Conservation (phyloP, 2,888 invertebrate genomes). For the Phanerotoma sp. region DNA sequence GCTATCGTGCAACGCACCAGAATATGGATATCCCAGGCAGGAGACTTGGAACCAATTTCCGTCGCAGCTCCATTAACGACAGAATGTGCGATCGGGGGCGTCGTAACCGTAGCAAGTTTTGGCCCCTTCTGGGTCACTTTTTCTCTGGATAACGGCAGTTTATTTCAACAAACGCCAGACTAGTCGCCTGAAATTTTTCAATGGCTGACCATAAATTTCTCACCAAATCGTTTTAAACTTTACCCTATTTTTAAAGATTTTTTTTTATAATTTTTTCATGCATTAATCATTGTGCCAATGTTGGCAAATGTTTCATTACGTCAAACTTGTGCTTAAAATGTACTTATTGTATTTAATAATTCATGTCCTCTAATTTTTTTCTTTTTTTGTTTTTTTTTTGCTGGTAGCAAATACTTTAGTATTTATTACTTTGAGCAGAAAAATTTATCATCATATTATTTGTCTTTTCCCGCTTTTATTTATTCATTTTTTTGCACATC, state of each 20-base stretch:
- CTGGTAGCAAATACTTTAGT: no score
- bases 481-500: no score
- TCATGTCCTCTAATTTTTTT: no score
- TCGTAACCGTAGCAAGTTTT: conserved; percentile 13
- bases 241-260: neutral
- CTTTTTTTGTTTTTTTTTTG: no score
- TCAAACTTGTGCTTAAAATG: no score
- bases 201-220: conserved; percentile 35
- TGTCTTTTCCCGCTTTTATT: no score
- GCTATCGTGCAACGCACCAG: conserved; percentile 2
- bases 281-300: no score
- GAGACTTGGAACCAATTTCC: conserved; percentile 35
- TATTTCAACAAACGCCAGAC: conserved; percentile 39
- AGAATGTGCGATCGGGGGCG: conserved; percentile 20
- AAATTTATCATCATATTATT: no score
- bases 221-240: conserved; percentile 25
- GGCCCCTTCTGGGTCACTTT: conserved; percentile 12
- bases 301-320: no score
- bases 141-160: conserved; percentile 32
- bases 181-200: conserved; percentile 39
- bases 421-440: no score
- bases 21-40: neutral
- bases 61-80: conserved; percentile 40
- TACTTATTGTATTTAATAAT: no score
- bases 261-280: neutral